Conservation (phyloP, 2,888 invertebrate genomes). For the Nomada ferruginata region DNA sequence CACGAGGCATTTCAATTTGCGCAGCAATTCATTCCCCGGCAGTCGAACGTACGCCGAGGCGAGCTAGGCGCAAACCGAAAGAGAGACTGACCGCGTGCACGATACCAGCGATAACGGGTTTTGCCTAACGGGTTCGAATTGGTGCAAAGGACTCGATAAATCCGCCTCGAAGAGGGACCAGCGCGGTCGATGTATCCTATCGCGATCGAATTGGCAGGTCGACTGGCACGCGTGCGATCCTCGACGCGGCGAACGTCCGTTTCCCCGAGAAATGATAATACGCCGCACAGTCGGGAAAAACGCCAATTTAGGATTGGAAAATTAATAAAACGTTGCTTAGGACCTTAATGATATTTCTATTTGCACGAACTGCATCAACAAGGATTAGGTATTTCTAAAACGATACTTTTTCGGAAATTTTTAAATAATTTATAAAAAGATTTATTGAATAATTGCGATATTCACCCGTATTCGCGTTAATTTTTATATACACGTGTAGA, state of each 20-base stretch:
- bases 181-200: not conserved
- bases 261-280: not conserved
- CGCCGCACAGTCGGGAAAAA: not conserved
- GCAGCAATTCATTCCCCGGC: no score
- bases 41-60: constrained; percentile 22
- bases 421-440: no score
- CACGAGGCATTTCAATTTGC: no score
- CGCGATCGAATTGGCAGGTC: constrained; percentile 1
- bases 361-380: no score
- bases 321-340: no score
- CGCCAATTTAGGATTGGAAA: no score
- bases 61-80: constrained; percentile 19
- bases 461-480: no score
- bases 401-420: no score
- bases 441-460: no score
- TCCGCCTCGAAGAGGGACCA: constrained; percentile 6
- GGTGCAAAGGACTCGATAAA: constrained; percentile 33
- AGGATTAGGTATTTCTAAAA: no score
- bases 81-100: constrained; percentile 9
- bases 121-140: constrained; percentile 53
- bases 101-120: constrained; percentile 48
- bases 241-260: not conserved
- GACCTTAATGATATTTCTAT: no score
- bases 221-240: not conserved
- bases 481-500: no score